These are phyloP conservation scores for Lepidurus packardi DNA, from an alignment of 1,140 invertebrate species.

Conservation along the genomic window DNA sequence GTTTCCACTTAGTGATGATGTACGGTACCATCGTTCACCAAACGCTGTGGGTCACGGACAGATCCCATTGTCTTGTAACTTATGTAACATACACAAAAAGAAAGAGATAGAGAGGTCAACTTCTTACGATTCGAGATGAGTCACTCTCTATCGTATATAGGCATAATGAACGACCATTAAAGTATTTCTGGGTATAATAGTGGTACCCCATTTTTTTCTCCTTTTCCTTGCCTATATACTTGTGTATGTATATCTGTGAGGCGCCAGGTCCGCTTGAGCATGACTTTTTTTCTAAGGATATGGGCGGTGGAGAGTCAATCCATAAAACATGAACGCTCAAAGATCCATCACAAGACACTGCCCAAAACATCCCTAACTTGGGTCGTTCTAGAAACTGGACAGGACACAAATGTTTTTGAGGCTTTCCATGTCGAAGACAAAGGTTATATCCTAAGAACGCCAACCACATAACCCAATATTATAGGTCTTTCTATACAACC, in stretches of 20 bases:
- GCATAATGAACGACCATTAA: too few relatives aligned
- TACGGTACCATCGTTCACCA: not conserved
- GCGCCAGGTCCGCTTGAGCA: not conserved
- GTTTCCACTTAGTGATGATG: too few relatives aligned
- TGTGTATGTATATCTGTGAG: not conserved
- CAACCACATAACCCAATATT: too few relatives aligned
- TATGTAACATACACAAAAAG: not conserved
- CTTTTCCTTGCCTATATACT: not conserved
- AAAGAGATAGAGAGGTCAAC: too few relatives aligned
- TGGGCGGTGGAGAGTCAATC: not conserved
- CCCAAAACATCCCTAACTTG: not conserved
- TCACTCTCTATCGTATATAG: slow-evolving; percentile 1
- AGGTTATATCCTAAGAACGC: too few relatives aligned
- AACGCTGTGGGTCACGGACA: not conserved
- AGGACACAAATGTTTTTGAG: not conserved
- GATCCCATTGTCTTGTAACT: not conserved
- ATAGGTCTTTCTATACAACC: too few relatives aligned
- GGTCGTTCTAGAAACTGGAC: not conserved
- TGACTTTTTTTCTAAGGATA: not conserved
- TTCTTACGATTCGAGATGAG: slow-evolving; percentile 2
- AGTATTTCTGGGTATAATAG: too few relatives aligned
- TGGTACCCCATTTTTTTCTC: not conserved
- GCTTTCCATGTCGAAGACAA: not conserved
- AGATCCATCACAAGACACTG: not conserved
- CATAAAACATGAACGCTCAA: not conserved